Base-by-base conservation (phyloP, 2,888 invertebrate genomes). In the Drosophila cognata region DNA sequence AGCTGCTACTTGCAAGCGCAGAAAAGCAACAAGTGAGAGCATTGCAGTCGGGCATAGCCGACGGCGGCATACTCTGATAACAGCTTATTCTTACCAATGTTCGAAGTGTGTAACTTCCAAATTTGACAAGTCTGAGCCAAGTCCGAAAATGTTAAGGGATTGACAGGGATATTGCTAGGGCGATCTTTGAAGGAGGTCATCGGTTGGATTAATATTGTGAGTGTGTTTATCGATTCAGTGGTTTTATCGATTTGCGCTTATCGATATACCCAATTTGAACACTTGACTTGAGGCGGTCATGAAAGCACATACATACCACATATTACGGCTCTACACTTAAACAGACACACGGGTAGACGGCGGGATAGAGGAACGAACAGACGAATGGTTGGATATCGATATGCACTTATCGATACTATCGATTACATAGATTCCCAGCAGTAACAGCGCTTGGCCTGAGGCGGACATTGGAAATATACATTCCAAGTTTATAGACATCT, bases 371-470 rank as follows among this genome's bases (percentile, higher is more conserved):
- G 6, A 0, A 6, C 3, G 16, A 16, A 36, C 5, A 36, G 3
- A 21, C 21, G 1, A 13, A 7, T 6, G 1, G 0, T 21, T 43
- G 3, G 13, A 13, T 21, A 21, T 43, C 43, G 21, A 43, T 21
- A 1, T 43, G 6, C 6, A 43, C 7, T 21, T 13, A 43, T 43
- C 21, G 43, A 43, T 21, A 7, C 1, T 46, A 13, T 21, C 7
- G 13, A 21, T 43, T 13, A 13, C 0, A 36, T 7, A 16, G 16
- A 13, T 1, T 4, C 4, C 2, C 18, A 4, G 21, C 16, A 13
- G 0, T 1, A 36, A 0, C 2, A 0, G 1, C 46, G 0, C 4
- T 1, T 41, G 4, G 1, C 4, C 10, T 10, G 2, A n/a, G n/a
- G 10, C 10, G n/a, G 10, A 5, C 1, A 41, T 11, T 10, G 10